phyloP scores from a whole-genome alignment of 1,140 invertebrate genomes.

The Vollenhovia emeryi region DNA sequence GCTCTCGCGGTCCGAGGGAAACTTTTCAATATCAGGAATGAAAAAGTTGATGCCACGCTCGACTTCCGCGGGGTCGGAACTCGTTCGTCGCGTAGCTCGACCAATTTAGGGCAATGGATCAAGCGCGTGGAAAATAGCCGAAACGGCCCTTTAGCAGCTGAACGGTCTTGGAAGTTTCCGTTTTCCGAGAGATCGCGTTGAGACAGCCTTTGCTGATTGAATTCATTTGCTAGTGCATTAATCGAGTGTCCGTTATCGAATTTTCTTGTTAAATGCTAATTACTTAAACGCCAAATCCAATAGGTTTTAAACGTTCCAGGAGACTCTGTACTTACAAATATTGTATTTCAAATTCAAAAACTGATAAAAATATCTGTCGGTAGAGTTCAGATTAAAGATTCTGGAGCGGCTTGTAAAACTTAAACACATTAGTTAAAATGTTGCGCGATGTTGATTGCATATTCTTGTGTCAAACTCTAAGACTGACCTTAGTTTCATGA shows the following conservation, averaged over 20 bases:
- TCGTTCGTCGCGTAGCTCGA: constrained; percentile 43
- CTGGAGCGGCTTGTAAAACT: neutral
- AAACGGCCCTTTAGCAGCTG: constrained; percentile 42
- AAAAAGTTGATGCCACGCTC: constrained; percentile 57
- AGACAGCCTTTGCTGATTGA: constrained; percentile 18
- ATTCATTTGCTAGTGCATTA: neutral
- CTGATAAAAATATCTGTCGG: neutral
- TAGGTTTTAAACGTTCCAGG: neutral
- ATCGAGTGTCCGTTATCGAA: constrained; percentile 25
- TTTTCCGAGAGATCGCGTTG: constrained; percentile 23
- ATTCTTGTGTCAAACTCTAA: neutral
- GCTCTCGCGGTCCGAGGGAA: neutral
- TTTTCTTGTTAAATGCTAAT: constrained; percentile 30
- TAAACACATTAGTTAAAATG: neutral
- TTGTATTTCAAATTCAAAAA: neutral
- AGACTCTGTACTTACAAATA: neutral
- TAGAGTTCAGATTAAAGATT: neutral
- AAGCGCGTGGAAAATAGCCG: constrained; percentile 48
- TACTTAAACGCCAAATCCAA: neutral
- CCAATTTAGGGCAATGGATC: constrained; percentile 59
- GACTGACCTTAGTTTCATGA: neutral
- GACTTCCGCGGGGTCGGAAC: constrained; percentile 41
- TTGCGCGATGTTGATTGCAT: neutral
- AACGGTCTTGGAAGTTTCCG: constrained; percentile 43
- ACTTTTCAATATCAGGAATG: constrained; percentile 60